A percentile compares a stretch with the other conserved stretches of the same genome.
phyloP scores from a whole-genome alignment of 2,888 invertebrate species.

The Leptinotarsa peninsularis region DNA sequence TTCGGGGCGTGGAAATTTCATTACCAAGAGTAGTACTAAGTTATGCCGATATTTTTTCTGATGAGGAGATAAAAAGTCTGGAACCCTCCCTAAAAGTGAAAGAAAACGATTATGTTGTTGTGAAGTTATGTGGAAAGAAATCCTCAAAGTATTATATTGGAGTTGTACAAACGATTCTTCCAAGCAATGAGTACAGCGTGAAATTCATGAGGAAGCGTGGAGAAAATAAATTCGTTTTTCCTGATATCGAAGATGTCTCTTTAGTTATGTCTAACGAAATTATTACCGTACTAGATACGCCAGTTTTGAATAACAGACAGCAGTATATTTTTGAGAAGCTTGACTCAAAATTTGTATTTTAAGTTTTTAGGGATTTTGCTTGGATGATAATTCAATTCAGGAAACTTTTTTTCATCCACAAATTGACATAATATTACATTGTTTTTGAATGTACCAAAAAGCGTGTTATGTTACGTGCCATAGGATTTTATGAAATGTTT shows the following conservation, averaged over 20 bases:
- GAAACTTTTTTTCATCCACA: too few species aligned
- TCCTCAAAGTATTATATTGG: slow-evolving; percentile 22
- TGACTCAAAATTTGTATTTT: slow-evolving; percentile 5
- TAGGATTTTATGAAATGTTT: too few species aligned
- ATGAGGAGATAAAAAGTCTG: not conserved
- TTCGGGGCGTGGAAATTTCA: not conserved
- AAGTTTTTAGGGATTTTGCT: not conserved
- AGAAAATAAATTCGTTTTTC: slow-evolving; percentile 23
- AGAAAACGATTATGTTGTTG: slow-evolving; percentile 24
- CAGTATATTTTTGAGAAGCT: slow-evolving; percentile 22
- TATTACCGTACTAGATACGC: slow-evolving; percentile 1
- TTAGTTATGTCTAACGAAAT: slow-evolving; percentile 9
- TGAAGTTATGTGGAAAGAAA: slow-evolving; percentile 20
- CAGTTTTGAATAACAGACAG: slow-evolving; percentile 25
- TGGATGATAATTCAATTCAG: too few species aligned
- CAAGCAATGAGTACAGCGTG: slow-evolving; percentile 18
- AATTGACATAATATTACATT: too few species aligned
- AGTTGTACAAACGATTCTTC: not conserved
- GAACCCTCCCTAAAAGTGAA: not conserved
- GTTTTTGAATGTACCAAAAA: too few species aligned
- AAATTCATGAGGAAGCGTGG: slow-evolving; percentile 23
- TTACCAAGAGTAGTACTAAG: not conserved
- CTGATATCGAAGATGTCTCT: slow-evolving; percentile 19
- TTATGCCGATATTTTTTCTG: slow-evolving; percentile 9
- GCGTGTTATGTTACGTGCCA: too few species aligned